phyloP scores from a whole-genome alignment of 2,113 vertebrate genomes.

The Pterophyllum scalare region DNA sequence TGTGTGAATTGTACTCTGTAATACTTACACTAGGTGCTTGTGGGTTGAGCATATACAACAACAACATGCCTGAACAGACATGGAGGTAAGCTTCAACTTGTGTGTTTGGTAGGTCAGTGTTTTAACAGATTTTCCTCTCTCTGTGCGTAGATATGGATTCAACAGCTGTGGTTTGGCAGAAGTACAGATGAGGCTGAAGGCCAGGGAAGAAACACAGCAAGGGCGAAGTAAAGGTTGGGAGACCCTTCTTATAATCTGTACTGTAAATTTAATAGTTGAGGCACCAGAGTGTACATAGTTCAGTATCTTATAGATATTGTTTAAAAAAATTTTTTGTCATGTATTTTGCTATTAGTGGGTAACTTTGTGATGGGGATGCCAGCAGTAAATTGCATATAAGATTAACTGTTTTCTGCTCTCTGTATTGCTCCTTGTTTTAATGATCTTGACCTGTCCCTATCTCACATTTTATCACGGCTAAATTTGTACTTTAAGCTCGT shows the following conservation, averaged over 20 bases:
- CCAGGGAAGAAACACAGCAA: conserved; percentile 81
- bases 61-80: background rate
- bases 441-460: conserved; percentile 48
- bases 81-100: background rate
- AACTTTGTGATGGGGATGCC: background rate
- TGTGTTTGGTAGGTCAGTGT: background rate
- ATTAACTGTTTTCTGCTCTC: background rate
- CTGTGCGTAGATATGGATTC: conserved; percentile 89
- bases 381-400: background rate
- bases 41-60: background rate
- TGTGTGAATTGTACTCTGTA: too few species aligned
- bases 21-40: background rate
- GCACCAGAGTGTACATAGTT: background rate
- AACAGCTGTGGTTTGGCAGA: conserved; percentile 89
- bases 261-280: background rate
- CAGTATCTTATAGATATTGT: background rate
- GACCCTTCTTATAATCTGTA: background rate
- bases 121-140: background rate
- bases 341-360: background rate
- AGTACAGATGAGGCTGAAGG: conserved; percentile 84
- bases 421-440: background rate
- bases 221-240: conserved; percentile 83
- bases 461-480: conserved; percentile 15
- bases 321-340: background rate
- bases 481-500: conserved; percentile 25